phyloP scores from a whole-genome alignment of 2,797 vertebrate species.

The Zenarchopterus dispar region DNA sequence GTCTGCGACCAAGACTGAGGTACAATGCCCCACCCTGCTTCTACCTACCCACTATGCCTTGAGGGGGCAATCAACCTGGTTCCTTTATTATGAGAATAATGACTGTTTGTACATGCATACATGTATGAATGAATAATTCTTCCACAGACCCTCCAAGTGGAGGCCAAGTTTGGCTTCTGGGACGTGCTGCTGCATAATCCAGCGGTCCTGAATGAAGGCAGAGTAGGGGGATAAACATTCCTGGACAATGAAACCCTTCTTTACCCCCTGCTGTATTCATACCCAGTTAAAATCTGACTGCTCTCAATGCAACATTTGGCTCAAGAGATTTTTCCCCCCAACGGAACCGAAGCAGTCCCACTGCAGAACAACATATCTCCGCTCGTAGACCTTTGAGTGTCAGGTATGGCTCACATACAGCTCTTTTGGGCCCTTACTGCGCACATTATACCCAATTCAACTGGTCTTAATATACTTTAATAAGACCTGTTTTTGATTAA shows the following conservation, averaged over 20 bases:
- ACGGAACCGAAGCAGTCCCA: slow-evolving; percentile 55
- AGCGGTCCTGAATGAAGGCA: slow-evolving; percentile 48
- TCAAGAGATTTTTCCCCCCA: slow-evolving; percentile 51
- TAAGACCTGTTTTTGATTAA: slow-evolving; percentile 85
- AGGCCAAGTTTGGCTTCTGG: slow-evolving; percentile 68
- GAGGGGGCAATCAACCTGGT: slow-evolving; percentile 53
- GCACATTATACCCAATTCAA: slow-evolving; percentile 78
- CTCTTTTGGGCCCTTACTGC: slow-evolving; percentile 74
- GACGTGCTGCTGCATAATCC: slow-evolving; percentile 75
- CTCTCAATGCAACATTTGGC: slow-evolving; percentile 69
- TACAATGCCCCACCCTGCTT: slow-evolving; percentile 55
- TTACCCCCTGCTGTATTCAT: slow-evolving; percentile 72
- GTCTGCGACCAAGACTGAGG: slow-evolving; percentile 15
- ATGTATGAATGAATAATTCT: slow-evolving; percentile 69
- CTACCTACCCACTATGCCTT: slow-evolving; percentile 45
- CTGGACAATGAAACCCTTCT: slow-evolving; percentile 77
- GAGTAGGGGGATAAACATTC: slow-evolving; percentile 74
- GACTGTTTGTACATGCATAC: slow-evolving; percentile 56
- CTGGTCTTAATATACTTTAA: slow-evolving; percentile 81
- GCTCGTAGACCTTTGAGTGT: slow-evolving; percentile 72
- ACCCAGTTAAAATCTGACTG: slow-evolving; percentile 73
- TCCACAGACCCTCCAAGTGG: slow-evolving; percentile 76
- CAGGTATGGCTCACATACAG: slow-evolving; percentile 72
- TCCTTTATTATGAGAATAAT: slow-evolving; percentile 54
- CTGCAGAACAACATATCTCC: slow-evolving; percentile 57